Evolutionary conservation across 2,113 vertebrate species (phyloP), one percentile per base, ranked within the genome.

Genomic region (Donacobius atricapilla): DNA sequence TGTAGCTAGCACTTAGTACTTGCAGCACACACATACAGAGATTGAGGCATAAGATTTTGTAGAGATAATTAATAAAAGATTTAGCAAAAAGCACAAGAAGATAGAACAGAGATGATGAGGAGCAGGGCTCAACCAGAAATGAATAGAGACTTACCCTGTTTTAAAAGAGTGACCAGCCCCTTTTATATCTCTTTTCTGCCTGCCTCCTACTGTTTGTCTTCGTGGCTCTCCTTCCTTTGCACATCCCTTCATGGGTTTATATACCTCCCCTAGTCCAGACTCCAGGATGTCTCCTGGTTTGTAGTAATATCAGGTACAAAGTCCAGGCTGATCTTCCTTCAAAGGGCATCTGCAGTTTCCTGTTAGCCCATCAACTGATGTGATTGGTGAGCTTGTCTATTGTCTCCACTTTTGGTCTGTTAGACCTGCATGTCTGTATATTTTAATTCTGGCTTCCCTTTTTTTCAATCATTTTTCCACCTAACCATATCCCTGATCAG

Each of bases 71-170:
- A 66, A 44, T 44, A 44, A 72, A 65, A 58, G 5, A 58, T n/a
- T 75, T 53, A 89, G 47, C 8, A 60, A 66, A 77, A 83, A 31
- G 10, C 18, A 39, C 6, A 37, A 45, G 13, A 61, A 47, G 23
- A 53, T 28, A 72, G 24, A 39, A 23, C 10, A 69, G 44, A 40
- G 4, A 5, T 75, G 8, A 65, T 50, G 24, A 70, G 30, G 10
- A 4, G 0, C 6, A 64, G 15, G 5, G 13, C 23, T 68, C 11
- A 54, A 13, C 4, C 18, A 91, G 33, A 42, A 24, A 70, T n/a
- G 2, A 2, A 0, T 37, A 71, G 0, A 3, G 16, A 60, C 27
- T 42, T 22, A 2, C 7, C 20, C 14, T 54, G 6, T 44, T 68
- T 64, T 35, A 40, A 40, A 1, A 50, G 11, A 31, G 0, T 3